Evolutionary conservation across 1,140 invertebrate species (phyloP).

Genomic region (Protaetia brevitarsis): DNA sequence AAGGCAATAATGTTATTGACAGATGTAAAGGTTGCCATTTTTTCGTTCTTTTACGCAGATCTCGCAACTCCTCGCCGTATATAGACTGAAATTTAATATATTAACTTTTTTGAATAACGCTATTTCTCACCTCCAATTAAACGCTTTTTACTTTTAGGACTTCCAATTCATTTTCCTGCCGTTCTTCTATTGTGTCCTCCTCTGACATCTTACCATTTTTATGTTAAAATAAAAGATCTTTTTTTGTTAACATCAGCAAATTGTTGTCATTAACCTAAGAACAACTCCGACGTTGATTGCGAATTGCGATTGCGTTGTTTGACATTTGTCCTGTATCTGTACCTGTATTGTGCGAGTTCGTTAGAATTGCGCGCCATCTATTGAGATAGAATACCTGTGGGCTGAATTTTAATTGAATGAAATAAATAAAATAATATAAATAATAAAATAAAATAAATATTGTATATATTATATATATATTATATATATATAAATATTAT

Average conservation of each 20-base stretch:
- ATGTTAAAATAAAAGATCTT: neutral
- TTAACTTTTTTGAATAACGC: conserved; percentile 28
- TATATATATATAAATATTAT: too few relatives aligned
- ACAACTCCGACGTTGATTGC: neutral
- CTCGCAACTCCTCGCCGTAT: conserved; percentile 59
- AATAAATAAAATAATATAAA: too few relatives aligned
- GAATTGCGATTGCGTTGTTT: too few relatives aligned
- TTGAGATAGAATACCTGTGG: too few relatives aligned
- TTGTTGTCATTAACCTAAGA: conserved; percentile 15
- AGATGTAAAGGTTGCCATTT: conserved; percentile 65
- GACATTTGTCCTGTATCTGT: too few relatives aligned
- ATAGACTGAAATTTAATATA: conserved; percentile 58
- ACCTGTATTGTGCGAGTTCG: too few relatives aligned
- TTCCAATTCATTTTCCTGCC: conserved; percentile 71
- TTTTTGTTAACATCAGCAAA: conserved; percentile 17
- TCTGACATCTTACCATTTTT: conserved; percentile 47
- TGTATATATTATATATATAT: too few relatives aligned
- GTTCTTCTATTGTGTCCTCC: conserved; percentile 58
- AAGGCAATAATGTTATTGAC: conserved; percentile 62
- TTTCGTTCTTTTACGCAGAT: conserved; percentile 54
- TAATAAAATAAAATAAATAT: too few relatives aligned
- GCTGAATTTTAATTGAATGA: too few relatives aligned
- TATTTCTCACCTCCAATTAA: neutral
- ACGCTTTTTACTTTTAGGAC: conserved; percentile 59
- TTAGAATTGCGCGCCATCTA: too few relatives aligned